A percentile compares a stretch with the other conserved stretches of the same genome.
phyloP scores from a whole-genome alignment of 2,113 vertebrate species.

The Podilymbus podiceps region DNA sequence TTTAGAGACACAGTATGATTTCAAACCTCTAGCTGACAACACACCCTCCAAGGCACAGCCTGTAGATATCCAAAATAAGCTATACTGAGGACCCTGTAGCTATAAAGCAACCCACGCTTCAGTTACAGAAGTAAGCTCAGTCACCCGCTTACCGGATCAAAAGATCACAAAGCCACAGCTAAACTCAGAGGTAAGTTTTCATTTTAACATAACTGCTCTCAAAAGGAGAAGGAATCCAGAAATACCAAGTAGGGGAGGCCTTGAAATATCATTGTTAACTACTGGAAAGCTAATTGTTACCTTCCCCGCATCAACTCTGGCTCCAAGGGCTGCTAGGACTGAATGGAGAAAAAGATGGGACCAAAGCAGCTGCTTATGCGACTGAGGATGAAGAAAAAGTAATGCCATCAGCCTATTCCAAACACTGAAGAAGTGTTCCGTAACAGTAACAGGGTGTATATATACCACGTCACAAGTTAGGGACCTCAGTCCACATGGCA shows the following conservation, averaged over 20 bases:
- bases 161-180: not conserved
- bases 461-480: not conserved
- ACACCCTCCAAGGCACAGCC: not conserved
- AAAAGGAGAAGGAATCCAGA: not conserved
- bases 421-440: not conserved
- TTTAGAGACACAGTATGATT: not conserved
- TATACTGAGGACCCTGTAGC: not conserved
- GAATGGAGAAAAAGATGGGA: not conserved
- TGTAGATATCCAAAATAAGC: not conserved
- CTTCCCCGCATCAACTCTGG: not conserved
- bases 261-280: not conserved
- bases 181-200: not conserved
- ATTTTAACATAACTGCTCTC: not conserved
- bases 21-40: not conserved
- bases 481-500: not conserved
- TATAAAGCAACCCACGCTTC: not conserved
- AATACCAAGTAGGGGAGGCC: not conserved
- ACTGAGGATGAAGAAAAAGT: not conserved
- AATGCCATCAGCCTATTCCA: not conserved
- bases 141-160: not conserved
- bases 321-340: not conserved
- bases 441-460: not conserved
- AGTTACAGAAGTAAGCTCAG: not conserved
- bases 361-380: not conserved
- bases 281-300: not conserved